Conservation (phyloP, 2,797 vertebrate species). For the Lepidocolaptes lacrymiger region DNA sequence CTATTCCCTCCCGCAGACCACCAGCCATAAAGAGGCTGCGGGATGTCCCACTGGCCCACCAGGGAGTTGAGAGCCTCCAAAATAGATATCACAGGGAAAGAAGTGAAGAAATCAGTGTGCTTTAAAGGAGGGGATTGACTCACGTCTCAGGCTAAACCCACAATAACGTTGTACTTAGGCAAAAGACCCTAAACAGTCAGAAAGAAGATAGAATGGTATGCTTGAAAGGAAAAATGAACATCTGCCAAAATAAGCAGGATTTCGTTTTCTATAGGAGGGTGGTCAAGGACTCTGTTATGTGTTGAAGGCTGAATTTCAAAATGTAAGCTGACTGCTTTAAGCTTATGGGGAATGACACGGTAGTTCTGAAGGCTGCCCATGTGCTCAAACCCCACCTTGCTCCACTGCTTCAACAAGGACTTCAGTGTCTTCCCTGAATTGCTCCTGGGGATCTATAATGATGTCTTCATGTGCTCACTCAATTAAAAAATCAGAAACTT, state of each 20-base stretch:
- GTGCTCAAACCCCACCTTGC: background rate
- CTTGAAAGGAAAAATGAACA: slow-evolving; percentile 31
- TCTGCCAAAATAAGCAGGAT: slow-evolving; percentile 51
- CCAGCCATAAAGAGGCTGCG: slow-evolving; percentile 52
- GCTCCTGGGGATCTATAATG: background rate
- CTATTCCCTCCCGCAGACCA: slow-evolving; percentile 65
- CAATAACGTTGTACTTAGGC: slow-evolving; percentile 18
- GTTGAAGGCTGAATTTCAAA: slow-evolving; percentile 38
- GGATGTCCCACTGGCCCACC: background rate
- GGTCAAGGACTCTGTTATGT: slow-evolving; percentile 19
- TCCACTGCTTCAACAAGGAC: background rate
- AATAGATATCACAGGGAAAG: slow-evolving; percentile 68
- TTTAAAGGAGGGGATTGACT: slow-evolving; percentile 60
- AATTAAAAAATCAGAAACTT: background rate
- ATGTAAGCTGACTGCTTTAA: background rate
- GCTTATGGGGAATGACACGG: background rate
- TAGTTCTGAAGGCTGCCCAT: background rate
- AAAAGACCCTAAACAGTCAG: slow-evolving; percentile 30
- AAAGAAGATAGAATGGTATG: background rate
- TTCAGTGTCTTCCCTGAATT: background rate
- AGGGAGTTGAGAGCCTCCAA: slow-evolving; percentile 48
- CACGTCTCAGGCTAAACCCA: slow-evolving; percentile 30
- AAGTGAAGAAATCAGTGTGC: slow-evolving; percentile 55
- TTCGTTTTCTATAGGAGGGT: slow-evolving; percentile 34
- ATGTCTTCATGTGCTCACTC: background rate